Conservation (phyloP, 2,888 invertebrate genomes). For the Terebella lapidaria region DNA sequence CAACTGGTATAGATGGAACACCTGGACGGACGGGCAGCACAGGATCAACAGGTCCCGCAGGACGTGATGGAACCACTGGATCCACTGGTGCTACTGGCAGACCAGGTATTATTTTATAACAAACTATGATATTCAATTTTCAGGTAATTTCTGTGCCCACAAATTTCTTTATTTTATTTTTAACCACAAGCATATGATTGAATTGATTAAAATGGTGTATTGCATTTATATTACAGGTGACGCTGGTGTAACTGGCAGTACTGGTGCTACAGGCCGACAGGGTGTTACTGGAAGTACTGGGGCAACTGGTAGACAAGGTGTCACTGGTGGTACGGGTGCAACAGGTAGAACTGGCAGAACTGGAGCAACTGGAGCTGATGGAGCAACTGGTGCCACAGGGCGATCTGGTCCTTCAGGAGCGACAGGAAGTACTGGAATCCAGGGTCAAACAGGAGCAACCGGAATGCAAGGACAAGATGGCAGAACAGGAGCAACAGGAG, state of each 20-base stretch:
- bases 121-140: too few relatives aligned
- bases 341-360: conserved; percentile 6
- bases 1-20: conserved; percentile 13
- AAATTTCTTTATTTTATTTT: too few relatives aligned
- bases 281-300: conserved; percentile 5
- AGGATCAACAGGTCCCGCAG: conserved; percentile 2
- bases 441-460: conserved; percentile 1
- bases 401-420: conserved; percentile 1
- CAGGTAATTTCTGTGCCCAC: too few relatives aligned
- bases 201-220: too few relatives aligned
- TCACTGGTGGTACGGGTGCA: not conserved
- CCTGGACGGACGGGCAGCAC: conserved; percentile 2
- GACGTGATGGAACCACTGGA: conserved; percentile 5
- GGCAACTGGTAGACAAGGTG: not conserved
- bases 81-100: conserved; percentile 3
- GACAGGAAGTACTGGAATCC: conserved; percentile 1
- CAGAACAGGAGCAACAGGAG: conserved; percentile 8
- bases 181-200: too few relatives aligned
- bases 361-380: conserved; percentile 2
- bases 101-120: not conserved
- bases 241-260: conserved; percentile 3
- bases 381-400: conserved; percentile 4
- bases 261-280: conserved; percentile 1
- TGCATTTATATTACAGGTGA: too few relatives aligned
- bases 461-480: too few relatives aligned